Evolutionary conservation across 2,888 invertebrate genomes (phyloP), one percentile per base, ranked within the genome.

Genomic region (Adelognathus sp.): DNA sequence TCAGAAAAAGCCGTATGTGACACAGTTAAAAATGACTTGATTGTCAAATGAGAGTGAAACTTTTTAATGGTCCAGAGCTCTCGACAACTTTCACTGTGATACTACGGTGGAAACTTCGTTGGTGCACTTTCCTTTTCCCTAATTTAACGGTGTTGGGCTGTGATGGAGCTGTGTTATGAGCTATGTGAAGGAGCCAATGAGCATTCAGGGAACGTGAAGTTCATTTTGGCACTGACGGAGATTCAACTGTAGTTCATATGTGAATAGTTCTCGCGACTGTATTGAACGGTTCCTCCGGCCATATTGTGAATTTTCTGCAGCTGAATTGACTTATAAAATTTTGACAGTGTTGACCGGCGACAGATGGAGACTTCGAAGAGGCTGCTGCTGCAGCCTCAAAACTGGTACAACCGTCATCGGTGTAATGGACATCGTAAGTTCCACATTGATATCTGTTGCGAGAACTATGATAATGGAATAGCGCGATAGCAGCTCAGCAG

Each of bases 351-450:
- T 50, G 16, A 29, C 41, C 16, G 29, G 31, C 31, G 29, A 27
- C 44, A 63, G 11, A 31, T 63, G 29, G 11, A 44, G 31, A 7
- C 16, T 29, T 4, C 44, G 31, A 31, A 2, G 4, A 3, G 44
- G 31, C n/a, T 63, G 63, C 44, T 63, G 63, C 29, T 63, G 63
- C 44, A 11, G n/a, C n/a, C 44, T 63, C 4, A 44, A 46, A 29
- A 63, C 21, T 3, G 63, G 63, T 31, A 29, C 63, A 6, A 63
- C 44, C 6, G 6, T 63, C 6, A 18, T 63, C 18, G 63, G 18
- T 1, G 29, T 18, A 16, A 7, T 36, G 5, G n/a, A 44, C 44
- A n/a, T 46, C 29, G 63, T 63, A 18, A 46, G 63, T 46, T 14
- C 1, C 9, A n/a, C 6, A 16, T 29, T 11, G n/a, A 16, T 11